Percentiles rank a stretch among this genome's conserved stretches.
Conservation (phyloP, 2,113 vertebrate species). For the Mixornis gularis region DNA sequence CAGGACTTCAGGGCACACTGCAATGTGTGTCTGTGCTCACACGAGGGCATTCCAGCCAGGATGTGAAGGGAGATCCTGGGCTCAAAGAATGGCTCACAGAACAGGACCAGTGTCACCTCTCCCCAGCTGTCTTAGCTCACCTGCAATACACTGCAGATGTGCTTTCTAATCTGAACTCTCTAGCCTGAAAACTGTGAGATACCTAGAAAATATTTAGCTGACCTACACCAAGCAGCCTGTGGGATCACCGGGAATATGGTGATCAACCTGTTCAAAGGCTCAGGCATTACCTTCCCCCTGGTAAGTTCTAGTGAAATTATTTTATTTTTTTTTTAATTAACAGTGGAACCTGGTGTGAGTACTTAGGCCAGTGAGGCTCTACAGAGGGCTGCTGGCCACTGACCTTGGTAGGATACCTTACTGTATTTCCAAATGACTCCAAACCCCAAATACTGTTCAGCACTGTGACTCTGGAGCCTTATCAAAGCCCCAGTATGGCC, state of each 20-base stretch:
- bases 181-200: not conserved
- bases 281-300: not conserved
- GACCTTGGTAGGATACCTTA: not conserved
- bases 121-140: not conserved
- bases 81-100: not conserved
- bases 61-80: not conserved
- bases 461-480: not conserved
- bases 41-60: slow-evolving; percentile 10
- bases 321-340: not conserved
- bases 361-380: not conserved
- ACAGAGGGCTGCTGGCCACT: not conserved
- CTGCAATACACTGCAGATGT: not conserved
- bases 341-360: not conserved
- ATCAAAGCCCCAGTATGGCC: not conserved
- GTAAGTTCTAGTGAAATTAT: not conserved
- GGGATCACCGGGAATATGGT: not conserved
- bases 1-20: not conserved
- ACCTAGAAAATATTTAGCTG: not conserved
- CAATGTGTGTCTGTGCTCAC: not conserved
- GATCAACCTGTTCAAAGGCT: not conserved
- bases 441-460: not conserved
- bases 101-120: not conserved
- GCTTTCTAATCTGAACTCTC: not conserved
- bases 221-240: not conserved
- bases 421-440: not conserved